A percentile compares a stretch with the other conserved stretches of the same genome.
These are phyloP conservation scores for Graphium colonna DNA, from an alignment of 2,888 invertebrate species.

Conservation along the genomic window DNA sequence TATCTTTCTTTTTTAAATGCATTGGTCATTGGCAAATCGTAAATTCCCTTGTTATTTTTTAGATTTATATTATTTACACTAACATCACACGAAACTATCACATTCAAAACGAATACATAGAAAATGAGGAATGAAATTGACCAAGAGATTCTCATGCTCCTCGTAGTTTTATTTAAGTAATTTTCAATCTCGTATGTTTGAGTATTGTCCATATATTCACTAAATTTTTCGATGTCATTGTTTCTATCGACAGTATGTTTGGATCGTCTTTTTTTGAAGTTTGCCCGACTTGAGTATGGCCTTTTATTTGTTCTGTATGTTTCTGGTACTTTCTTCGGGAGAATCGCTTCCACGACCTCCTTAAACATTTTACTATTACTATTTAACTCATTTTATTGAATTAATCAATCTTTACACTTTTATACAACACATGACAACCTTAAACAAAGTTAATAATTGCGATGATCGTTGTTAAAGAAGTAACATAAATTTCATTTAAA, in stretches of 20 bases:
- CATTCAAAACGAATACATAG: conserved; percentile 67
- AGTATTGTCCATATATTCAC: conserved; percentile 63
- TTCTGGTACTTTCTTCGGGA: conserved; percentile 46
- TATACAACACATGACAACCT: neutral
- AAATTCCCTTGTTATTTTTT: conserved; percentile 40
- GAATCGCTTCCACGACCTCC: conserved; percentile 70
- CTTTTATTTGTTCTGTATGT: conserved; percentile 44
- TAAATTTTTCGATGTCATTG: conserved; percentile 33
- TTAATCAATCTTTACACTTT: conserved; percentile 29
- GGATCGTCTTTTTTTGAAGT: conserved; percentile 47
- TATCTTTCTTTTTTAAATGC: conserved; percentile 38
- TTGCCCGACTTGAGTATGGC: conserved; percentile 44
- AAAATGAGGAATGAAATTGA: conserved; percentile 59
- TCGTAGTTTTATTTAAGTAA: conserved; percentile 29
- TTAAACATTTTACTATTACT: conserved; percentile 59
- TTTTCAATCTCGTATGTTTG: conserved; percentile 68
- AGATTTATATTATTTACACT: conserved; percentile 63
- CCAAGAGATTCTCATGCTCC: conserved; percentile 38
- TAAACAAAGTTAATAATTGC: neutral
- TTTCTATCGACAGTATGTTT: conserved; percentile 26
- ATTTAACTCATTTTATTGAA: conserved; percentile 60
- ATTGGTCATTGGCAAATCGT: conserved; percentile 35
- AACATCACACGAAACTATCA: conserved; percentile 74
- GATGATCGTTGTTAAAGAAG: conserved; percentile 15
- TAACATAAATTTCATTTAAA: neutral